phyloP scores from a whole-genome alignment of 2,888 invertebrate species.

The Lycocerus yunnanus region DNA sequence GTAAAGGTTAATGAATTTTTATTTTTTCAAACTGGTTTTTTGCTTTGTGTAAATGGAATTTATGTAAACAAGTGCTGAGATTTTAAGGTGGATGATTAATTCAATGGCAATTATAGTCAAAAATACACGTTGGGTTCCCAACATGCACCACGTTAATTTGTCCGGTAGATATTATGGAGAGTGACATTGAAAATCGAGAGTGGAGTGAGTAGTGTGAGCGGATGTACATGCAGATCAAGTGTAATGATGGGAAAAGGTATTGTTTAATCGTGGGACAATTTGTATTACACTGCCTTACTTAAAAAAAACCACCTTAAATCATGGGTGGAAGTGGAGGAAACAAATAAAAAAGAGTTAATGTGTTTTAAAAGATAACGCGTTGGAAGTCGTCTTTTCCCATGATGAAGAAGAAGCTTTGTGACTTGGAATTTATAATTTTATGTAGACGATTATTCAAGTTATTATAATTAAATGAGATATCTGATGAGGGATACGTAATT shows the following conservation, averaged over 20 bases:
- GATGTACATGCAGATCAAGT: constrained; percentile 58
- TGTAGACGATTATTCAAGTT: constrained; percentile 36
- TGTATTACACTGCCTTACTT: constrained; percentile 56
- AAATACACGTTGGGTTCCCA: constrained; percentile 7
- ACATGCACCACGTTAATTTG: constrained; percentile 42
- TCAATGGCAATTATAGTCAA: constrained; percentile 4
- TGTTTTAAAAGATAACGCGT: constrained; percentile 31
- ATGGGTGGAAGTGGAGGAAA: constrained; percentile 43
- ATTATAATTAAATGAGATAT: constrained; percentile 52
- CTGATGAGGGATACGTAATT: constrained; percentile 51
- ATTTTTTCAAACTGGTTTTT: not conserved
- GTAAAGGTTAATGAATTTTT: not conserved
- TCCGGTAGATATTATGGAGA: constrained; percentile 36
- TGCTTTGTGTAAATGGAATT: not conserved
- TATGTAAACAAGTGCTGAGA: not conserved
- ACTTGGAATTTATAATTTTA: constrained; percentile 48
- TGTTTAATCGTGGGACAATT: constrained; percentile 54
- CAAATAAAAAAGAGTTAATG: constrained; percentile 42
- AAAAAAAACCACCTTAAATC: constrained; percentile 53
- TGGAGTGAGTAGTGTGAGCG: constrained; percentile 47
- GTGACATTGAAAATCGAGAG: constrained; percentile 57
- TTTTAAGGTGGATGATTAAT: constrained; percentile 8
- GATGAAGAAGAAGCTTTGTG: constrained; percentile 35
- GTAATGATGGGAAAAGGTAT: constrained; percentile 58
- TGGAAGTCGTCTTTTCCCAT: constrained; percentile 42